A percentile compares a stretch with the other conserved stretches of the same genome.
Conservation (phyloP, 2,113 vertebrate genomes). For the Pelobates fuscus region DNA sequence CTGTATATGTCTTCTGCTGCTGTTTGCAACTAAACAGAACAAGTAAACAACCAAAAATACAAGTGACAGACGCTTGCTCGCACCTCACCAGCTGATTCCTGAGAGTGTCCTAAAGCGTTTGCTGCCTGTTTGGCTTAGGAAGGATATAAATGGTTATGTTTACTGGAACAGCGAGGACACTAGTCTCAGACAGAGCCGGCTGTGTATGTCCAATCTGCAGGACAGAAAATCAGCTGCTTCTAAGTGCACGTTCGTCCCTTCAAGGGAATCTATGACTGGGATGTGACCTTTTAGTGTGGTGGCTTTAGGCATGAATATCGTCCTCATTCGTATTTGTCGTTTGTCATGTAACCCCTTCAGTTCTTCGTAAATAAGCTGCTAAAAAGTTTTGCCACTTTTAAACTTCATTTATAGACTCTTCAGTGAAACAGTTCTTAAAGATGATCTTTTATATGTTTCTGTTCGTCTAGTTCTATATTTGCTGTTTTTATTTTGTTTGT, state of each 20-base stretch:
- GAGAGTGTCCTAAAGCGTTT: conserved; percentile 21
- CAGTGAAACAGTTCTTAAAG: no score
- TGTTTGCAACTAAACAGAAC: conserved; percentile 9
- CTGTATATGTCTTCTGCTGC: background rate
- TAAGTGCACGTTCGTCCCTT: conserved; percentile 16
- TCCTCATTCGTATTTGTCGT: background rate
- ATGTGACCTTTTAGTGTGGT: conserved; percentile 15
- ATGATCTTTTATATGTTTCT: no score
- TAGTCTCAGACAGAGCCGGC: background rate
- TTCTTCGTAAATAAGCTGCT: background rate
- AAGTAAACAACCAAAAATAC: conserved; percentile 30
- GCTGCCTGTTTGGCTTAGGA: conserved; percentile 13
- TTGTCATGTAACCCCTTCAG: background rate
- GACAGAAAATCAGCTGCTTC: conserved; percentile 10
- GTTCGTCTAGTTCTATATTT: no score
- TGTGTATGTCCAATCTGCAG: background rate
- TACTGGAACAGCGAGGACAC: background rate
- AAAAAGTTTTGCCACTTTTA: background rate
- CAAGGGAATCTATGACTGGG: conserved; percentile 7
- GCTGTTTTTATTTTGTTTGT: no score
- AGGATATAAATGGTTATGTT: conserved; percentile 5
- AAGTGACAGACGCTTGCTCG: conserved; percentile 26
- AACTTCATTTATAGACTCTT: no score
- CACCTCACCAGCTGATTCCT: conserved; percentile 8
- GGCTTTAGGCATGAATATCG: background rate